Percentiles rank a stretch among this genome's conserved stretches.
Evolutionary conservation across 2,113 vertebrate genomes (phyloP).

Genomic region (Copsychus sechellarum): DNA sequence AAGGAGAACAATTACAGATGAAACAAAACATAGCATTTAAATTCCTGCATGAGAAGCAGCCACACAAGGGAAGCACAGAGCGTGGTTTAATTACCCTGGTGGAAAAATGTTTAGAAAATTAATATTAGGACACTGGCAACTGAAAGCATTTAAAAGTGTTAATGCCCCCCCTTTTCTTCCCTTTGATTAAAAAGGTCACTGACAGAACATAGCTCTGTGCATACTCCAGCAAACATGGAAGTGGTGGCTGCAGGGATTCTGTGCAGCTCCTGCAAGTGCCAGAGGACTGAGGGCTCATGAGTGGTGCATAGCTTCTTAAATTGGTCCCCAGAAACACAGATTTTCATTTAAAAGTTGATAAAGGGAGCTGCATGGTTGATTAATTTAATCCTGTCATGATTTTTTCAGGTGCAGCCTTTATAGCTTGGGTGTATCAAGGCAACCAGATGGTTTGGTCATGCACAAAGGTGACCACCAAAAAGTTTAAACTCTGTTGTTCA

Average conservation of each 20-base stretch:
- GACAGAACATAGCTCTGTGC: neutral
- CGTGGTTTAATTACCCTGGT: neutral
- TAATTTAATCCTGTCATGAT: neutral
- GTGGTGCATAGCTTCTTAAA: neutral
- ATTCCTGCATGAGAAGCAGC: slow-evolving; percentile 16
- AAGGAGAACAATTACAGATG: slow-evolving; percentile 34
- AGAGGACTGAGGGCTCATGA: neutral
- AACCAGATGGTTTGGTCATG: neutral
- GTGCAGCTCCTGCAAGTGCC: neutral
- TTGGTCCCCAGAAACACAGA: neutral
- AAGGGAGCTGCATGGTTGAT: neutral
- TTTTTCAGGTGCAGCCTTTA: neutral
- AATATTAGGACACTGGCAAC: neutral
- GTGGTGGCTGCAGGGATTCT: neutral
- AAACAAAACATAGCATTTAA: slow-evolving; percentile 57
- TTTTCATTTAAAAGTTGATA: neutral
- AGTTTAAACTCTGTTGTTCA: neutral
- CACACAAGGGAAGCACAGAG: slow-evolving; percentile 20
- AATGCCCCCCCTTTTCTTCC: neutral
- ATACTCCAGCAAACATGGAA: accelerated
- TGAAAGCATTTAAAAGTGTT: slow-evolving; percentile 39
- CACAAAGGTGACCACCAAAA: neutral
- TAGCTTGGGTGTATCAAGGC: neutral
- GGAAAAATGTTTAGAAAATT: slow-evolving; percentile 47
- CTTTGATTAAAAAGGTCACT: slow-evolving; percentile 29